Base-by-base conservation (phyloP, 2,888 invertebrate genomes). In the Polyommatus iphigenia region DNA sequence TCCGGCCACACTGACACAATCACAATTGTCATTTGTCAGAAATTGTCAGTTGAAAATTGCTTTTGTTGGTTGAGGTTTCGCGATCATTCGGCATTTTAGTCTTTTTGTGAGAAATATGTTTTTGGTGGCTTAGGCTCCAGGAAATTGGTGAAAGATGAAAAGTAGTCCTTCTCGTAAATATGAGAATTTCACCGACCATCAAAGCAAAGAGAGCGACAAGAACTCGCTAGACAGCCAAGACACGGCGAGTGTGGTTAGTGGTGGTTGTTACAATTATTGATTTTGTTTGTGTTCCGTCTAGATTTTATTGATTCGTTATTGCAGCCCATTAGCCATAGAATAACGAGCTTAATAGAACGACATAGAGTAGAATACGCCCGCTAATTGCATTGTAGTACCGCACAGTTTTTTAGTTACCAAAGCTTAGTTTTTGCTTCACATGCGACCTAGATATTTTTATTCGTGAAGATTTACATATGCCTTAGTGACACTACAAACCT, bases 151-250 rank as follows among this genome's bases (percentile, higher is more conserved):
- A 92, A 94, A 89, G 87, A 94, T 94, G 94, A 94, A 92, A 94
- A 94, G 90, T 88, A 94, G 94, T 83, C 94, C 94, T 80, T 89
- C 90, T 82, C 91, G 89, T 85, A 93, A 94, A 90, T 94, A 94
- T 94, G 94, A 94, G 80, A 90, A 89, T 87, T 93, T 93, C 85
- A 88, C 91, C 83, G 94, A 94, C 83, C 90, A 91, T 79, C 91
- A 90, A 84, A 90, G 89, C 85, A 92, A 90, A 86, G 93, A 94
- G 83, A 89, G 90, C 83, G 93, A 94, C 85, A 94, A 94, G 85
- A 90, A 92, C 86, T 94, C 94, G 80, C 81, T 94, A 91, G 90
- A 92, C 85, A 94, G 94, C 84, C 93, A 94, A 85, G 94, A 94
- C 86, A 94, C 94, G 79, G 94, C 94, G 76, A 94, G 94, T 91